Percentiles rank a stretch among this genome's conserved stretches.
Conservation (phyloP, 2,888 invertebrate genomes). For the Phyto melanocephala region DNA sequence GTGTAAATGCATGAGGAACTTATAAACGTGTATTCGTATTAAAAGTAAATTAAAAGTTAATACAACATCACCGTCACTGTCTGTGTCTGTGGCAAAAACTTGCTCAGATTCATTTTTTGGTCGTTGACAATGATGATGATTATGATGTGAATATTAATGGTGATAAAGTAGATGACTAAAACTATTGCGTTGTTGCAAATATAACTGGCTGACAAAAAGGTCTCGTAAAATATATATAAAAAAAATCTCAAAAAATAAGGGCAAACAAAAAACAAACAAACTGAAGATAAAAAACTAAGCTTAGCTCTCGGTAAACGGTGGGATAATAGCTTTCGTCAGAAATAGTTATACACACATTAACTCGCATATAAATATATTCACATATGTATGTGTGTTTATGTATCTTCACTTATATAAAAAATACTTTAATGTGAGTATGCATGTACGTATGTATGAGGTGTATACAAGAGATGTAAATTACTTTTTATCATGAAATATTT, state of each 20-base stretch:
- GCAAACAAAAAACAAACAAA: no score
- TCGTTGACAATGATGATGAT: not conserved
- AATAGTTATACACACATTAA: not conserved
- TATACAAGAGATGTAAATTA: constrained; percentile 33
- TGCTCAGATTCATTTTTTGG: not conserved
- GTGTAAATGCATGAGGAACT: not conserved
- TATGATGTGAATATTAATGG: not conserved
- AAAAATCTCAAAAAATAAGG: not conserved
- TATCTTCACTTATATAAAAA: not conserved
- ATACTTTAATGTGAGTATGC: not conserved
- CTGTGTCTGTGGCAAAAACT: constrained; percentile 2
- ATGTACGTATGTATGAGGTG: not conserved
- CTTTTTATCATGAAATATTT: constrained; percentile 44
- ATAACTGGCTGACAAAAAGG: constrained; percentile 32
- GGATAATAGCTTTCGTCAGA: constrained; percentile 20
- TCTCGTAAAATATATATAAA: not conserved
- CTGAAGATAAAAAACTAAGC: constrained; percentile 17
- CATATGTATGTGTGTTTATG: no score
- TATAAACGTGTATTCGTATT: not conserved
- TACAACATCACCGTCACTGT: constrained; percentile 13
- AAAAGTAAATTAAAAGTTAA: constrained; percentile 44
- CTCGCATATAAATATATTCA: not conserved
- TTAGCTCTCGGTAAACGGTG: constrained; percentile 21
- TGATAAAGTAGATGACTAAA: constrained; percentile 15
- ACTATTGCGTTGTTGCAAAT: constrained; percentile 14